Percentiles rank a stretch among this genome's conserved stretches.
phyloP scores from a whole-genome alignment of 1,140 invertebrate species.

The Adoxophyes honmai region DNA sequence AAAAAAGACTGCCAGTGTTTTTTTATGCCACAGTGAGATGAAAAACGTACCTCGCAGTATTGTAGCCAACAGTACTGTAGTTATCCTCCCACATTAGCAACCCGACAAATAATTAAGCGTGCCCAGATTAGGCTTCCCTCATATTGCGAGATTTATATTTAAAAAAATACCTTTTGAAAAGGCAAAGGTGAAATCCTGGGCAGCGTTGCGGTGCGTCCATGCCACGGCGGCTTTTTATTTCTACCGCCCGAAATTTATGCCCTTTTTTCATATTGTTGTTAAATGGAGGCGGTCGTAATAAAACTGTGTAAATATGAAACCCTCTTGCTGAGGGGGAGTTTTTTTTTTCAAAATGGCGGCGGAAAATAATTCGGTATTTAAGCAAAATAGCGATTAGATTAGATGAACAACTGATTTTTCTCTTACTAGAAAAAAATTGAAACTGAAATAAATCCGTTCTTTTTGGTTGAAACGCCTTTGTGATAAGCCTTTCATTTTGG shows the following conservation, averaged over 20 bases:
- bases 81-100: background rate
- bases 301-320: slow-evolving; percentile 2
- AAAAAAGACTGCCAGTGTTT: no score
- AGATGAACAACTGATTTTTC: no score
- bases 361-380: no score
- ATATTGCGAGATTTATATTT: background rate
- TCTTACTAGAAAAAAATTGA: no score
- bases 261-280: slow-evolving; percentile 2
- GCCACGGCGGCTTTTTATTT: background rate
- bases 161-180: background rate
- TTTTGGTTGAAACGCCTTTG: no score
- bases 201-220: background rate
- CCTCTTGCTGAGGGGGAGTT: no score
- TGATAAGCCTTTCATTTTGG: no score
- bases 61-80: no score
- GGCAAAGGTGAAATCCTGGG: background rate
- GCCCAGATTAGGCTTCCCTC: background rate
- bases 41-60: no score
- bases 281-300: background rate
- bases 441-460: no score
- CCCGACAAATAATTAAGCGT: slow-evolving; percentile 3
- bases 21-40: no score
- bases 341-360: background rate
- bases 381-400: no score
- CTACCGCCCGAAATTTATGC: background rate